Base-by-base conservation (phyloP, 2,797 vertebrate genomes). In the Falco rusticolus region DNA sequence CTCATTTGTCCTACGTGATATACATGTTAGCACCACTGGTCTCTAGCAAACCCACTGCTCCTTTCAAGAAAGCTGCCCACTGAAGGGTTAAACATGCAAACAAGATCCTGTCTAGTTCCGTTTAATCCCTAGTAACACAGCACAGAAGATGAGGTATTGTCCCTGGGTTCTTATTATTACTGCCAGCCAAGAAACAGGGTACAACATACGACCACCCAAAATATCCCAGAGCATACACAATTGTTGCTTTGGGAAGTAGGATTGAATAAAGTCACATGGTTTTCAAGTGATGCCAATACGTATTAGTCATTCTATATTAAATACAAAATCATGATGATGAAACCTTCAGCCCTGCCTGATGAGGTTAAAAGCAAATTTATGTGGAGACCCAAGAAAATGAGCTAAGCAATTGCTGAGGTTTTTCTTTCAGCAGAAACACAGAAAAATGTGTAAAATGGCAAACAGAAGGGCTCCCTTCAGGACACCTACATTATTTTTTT, bases 81-180 rank as follows among this genome's bases (percentile, higher is more conserved):
- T 22, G 39, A 91, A 93, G 93, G 77, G 91, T 94, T 96, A 94
- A 95, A 66, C 39, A 33, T 16, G 15, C 66, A 82, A 90, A 89
- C 77, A 37, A 87, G 56, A 90, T 74, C 60, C 87, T 29, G 7
- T 5, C 89, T 95, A 91, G 93, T 90, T 94, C 95, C 12, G 0
- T n/a, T 56, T 91, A 94, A 96, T 95, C 94, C 90, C 54, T 63
- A 56, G 89, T 56, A 94, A 92, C 79, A 60, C 18, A 72, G 79
- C 71, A 59, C 64, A 93, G 90, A 95, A 53, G 78, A 91, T 48
- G 71, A 78, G 65, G 79, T 34, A 60, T 80, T 74, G 56, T 87
- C 56, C 66, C 75, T 45, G 37, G n/a, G 43, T 39, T 70, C 59
- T 59, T 53, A 13, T 50, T 70, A 61, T 6, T 75, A 47, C 45